Conservation (phyloP, 1,140 invertebrate genomes). For the Drosophila neocordata region DNA sequence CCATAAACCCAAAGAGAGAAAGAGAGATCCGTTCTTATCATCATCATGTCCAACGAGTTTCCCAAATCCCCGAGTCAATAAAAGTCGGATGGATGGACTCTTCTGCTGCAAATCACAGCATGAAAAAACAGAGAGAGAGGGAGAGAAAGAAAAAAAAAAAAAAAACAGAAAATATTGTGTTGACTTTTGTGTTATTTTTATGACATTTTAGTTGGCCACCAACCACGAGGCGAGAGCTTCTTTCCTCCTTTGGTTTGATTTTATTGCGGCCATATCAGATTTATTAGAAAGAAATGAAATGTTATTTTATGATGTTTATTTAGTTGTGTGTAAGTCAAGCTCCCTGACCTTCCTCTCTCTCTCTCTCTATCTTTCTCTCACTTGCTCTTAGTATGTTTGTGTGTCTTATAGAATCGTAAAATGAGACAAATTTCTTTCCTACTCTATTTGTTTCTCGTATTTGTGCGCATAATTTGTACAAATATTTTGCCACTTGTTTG, state of each 20-base stretch:
- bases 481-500: conserved; percentile 47
- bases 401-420: neutral
- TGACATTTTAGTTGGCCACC: conserved; percentile 67
- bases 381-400: no score
- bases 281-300: conserved; percentile 74
- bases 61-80: conserved; percentile 69
- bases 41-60: conserved; percentile 20
- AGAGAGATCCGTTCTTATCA: conserved; percentile 24
- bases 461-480: conserved; percentile 52
- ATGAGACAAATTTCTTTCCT: conserved; percentile 15
- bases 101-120: conserved; percentile 25
- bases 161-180: conserved; percentile 37
- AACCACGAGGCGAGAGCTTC: conserved; percentile 21
- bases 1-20: conserved; percentile 44
- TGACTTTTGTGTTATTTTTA: conserved; percentile 75
- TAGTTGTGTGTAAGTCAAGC: conserved; percentile 27
- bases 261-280: conserved; percentile 68
- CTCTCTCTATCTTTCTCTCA: no score
- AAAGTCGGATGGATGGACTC: conserved; percentile 36
- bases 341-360: neutral
- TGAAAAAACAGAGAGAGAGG: neutral
- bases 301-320: conserved; percentile 71
- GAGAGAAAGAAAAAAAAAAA: neutral
- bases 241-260: conserved; percentile 37
- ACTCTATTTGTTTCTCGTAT: conserved; percentile 15